Base-by-base conservation (phyloP, 2,888 invertebrate genomes). In the Amiota mariae region DNA sequence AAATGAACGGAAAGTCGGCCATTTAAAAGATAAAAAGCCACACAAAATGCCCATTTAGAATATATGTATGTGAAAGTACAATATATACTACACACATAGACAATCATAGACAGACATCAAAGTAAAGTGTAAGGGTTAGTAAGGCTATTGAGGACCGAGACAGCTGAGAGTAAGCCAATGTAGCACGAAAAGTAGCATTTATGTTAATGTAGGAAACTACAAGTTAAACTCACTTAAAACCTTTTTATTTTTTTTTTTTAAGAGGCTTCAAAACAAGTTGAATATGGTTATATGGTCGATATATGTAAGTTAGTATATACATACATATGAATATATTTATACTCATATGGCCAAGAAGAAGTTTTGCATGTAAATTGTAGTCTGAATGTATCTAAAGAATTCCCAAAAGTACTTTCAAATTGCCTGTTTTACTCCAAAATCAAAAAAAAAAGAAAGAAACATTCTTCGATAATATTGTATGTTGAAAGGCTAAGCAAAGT, bases 1-100 rank as follows among this genome's bases (percentile, higher is more conserved):
- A 63, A 63, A 36, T 63, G 13, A 63, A 63, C 63, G 63, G 63
- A 63, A 63, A 63, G 63, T 46, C 63, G 59, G 59, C 59, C 59
- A 59, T 59, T 59, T 59, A 59, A 9, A 18, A 59, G 59, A 59
- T 59, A 59, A 59, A 59, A 59, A 15, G 59, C 18, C 12, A 59
- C 18, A 59, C 59, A 15, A 59, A 59, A 59, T 20, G 59, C 18
- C 11, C 59, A 59, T 59, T 59, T 59, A 59, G 59, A 6, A 36
- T 36, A 36, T 36, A 36, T 36, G 36, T 36, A 6, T 36, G 36
- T 36, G 36, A 36, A 6, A 4, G 6, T 36, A 36, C 6, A 6
- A 36, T 36, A 6, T 36, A 6, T 36, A 36, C 36, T 24, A 24
- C 24, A 57, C 8, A 6, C 6, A 57, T n/a, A 15, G 15, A 3